Evolutionary conservation across 1,140 invertebrate genomes (phyloP), one percentile per base, ranked within the genome.

Genomic region (Drosophila repletoides): DNA sequence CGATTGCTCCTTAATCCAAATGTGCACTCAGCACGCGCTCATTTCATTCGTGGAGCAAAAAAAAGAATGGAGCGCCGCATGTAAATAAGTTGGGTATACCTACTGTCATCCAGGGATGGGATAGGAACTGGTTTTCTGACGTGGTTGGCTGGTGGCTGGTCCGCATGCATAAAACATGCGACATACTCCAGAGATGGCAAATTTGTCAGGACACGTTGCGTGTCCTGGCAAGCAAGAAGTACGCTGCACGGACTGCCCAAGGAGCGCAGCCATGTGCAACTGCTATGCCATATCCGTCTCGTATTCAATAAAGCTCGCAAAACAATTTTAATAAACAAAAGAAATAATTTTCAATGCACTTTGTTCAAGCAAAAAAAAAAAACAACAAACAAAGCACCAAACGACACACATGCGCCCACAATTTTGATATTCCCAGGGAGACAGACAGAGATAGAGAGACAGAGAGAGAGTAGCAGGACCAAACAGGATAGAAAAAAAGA

Each of bases 291-390:
- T 38, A 49, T 28, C 24, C 19, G 26, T 56, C 40, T 63, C 34
- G 63, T 43, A 52, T 70, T 63, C 67, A 65, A 65, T 58, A 58
- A 58, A 55, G 38, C 52, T 64, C 6, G 46, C 41, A 58, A 65
- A 65, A 56, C 66, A 69, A 64, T 69, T 69, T 56, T 69, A 64
- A 69, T 69, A 69, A 56, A 64, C 66, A 69, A 70, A 51, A 58
- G 61, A 65, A 65, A 45, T 65, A 43, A 65, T 65, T 70, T 56
- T 58, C 67, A 58, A 51, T 70, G 67, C 67, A 70, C 36, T 58
- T 69, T 70, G 60, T 65, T 64, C 5, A 24, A 19, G 53, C 10
- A 26, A 40, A n/a, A 29, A 49, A 26, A 26, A 59, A 28, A 21
- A 55, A 55, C 9, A 40, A 40, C 15, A 40, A 21, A 7, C 36